phyloP scores from a whole-genome alignment of 2,797 vertebrate species.

The Xiphophorus birchmanni region DNA sequence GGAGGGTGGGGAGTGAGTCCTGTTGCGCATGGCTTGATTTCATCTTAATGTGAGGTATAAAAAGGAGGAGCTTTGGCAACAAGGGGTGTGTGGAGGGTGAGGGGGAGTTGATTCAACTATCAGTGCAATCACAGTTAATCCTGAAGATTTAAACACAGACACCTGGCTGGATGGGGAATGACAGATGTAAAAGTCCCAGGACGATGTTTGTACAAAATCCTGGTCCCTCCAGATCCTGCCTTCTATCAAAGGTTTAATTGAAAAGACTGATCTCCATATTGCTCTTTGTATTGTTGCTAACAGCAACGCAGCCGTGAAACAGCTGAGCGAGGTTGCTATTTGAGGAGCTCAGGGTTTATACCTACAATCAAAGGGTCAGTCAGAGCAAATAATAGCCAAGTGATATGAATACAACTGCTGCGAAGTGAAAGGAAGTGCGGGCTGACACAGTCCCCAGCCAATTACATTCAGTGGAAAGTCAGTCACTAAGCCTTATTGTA shows the following conservation, averaged over 20 bases:
- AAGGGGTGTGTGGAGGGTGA: slow-evolving; percentile 42
- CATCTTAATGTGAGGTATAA: slow-evolving; percentile 79
- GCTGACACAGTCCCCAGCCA: slow-evolving; percentile 73
- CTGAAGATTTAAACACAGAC: slow-evolving; percentile 75
- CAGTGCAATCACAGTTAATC: slow-evolving; percentile 80
- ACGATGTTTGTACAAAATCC: slow-evolving; percentile 47
- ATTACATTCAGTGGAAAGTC: slow-evolving; percentile 71
- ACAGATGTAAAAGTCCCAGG: slow-evolving; percentile 78
- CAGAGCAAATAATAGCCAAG: slow-evolving; percentile 78
- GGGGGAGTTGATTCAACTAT: slow-evolving; percentile 78
- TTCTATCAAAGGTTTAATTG: slow-evolving; percentile 70
- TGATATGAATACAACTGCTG: slow-evolving; percentile 82
- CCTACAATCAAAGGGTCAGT: slow-evolving; percentile 78
- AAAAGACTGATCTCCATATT: slow-evolving; percentile 77
- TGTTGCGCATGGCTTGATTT: slow-evolving; percentile 81
- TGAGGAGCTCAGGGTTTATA: slow-evolving; percentile 73
- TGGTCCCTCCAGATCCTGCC: slow-evolving; percentile 55
- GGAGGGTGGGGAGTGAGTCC: slow-evolving; percentile 91
- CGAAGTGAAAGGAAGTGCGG: slow-evolving; percentile 77
- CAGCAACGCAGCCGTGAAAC: slow-evolving; percentile 75
- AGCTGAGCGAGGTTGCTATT: slow-evolving; percentile 78
- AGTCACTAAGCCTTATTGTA: slow-evolving; percentile 77
- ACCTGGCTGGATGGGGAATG: slow-evolving; percentile 77
- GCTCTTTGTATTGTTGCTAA: slow-evolving; percentile 79
- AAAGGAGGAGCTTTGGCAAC: slow-evolving; percentile 65